Base-by-base conservation (phyloP, 2,888 invertebrate genomes). In the Endotricha flammealis region DNA sequence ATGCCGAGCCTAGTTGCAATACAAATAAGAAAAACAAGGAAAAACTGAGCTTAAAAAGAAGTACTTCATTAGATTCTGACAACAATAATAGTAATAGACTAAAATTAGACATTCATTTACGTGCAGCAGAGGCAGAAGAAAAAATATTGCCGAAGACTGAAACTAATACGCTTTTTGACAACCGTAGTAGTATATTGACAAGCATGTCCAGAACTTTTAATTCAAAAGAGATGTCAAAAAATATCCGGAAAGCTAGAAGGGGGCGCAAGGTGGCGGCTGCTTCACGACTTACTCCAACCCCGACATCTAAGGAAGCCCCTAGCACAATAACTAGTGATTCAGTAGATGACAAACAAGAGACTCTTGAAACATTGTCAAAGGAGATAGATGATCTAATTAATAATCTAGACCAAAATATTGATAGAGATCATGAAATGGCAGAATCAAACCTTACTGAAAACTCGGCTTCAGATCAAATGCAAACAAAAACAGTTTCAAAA, bases 141-240 rank as follows among this genome's bases (percentile, higher is more conserved):
- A 90, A 89, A 77, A 74, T 88, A 57, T 67, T 88, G 61, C 75
- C 88, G 69, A 89, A 88, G 74, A 90, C 90, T 90, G 90, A 83
- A 66, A 74, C 88, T 56, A 87, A 89, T 76, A 85, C 83, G 60
- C 88, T 82, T 73, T 76, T 77, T 58, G 68, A 78, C 59, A 80
- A 78, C 50, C 81, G 85, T 67, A 83, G 77, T 73, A 80, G 79
- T 70, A 87, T 87, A 72, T 69, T 87, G 64, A 82, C 75, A 64
- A 82, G 87, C 65, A 87, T 87, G 87, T 87, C 87, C 39, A 85
- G 77, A 70, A 85, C 83, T 59, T 87, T 87, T 66, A 87, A 87
- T 59, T 81, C 87, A 33, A 83, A 81, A 45, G 78, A 85, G 42
- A 63, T 86, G 44, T 73, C 81, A 11, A 87, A 86, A 52, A 86